phyloP scores from a whole-genome alignment of 2,113 vertebrate genomes.

The Chlamydotis undulata region DNA sequence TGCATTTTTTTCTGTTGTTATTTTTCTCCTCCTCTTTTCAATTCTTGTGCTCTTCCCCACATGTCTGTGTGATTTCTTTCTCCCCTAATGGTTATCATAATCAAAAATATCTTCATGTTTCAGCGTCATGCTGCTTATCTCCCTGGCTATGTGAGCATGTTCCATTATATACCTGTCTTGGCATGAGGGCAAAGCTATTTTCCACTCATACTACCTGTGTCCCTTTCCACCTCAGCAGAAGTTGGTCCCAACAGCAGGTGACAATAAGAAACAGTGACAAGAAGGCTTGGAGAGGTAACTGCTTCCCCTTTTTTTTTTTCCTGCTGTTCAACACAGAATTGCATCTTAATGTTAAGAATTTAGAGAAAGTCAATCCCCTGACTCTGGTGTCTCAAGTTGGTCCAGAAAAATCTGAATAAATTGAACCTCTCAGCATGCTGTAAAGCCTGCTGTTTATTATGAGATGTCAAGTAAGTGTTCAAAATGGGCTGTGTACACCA shows the following conservation, averaged over 20 bases:
- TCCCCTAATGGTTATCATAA: neutral
- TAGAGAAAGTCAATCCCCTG: neutral
- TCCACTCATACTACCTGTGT: rapidly evolving
- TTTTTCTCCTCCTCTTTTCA: neutral
- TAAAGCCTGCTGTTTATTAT: constrained; percentile 19
- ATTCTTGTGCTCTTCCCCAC: neutral
- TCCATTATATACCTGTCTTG: neutral
- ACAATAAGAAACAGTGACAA: neutral
- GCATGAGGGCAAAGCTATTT: neutral
- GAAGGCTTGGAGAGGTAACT: neutral
- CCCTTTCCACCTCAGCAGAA: neutral
- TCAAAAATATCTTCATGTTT: neutral
- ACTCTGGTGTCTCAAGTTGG: neutral
- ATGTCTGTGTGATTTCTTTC: neutral
- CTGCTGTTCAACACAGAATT: neutral
- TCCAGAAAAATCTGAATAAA: constrained; percentile 3
- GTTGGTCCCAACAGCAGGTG: neutral
- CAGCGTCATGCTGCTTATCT: neutral
- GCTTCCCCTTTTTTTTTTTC: neutral
- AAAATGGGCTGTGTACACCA: neutral
- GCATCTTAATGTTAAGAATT: neutral
- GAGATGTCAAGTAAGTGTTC: constrained; percentile 32
- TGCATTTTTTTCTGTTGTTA: neutral
- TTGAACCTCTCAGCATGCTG: neutral
- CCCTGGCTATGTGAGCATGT: rapidly evolving